Percentiles rank a stretch among this genome's conserved stretches.
Evolutionary conservation across 37 sponge, comb jelly and placozoan species (phyloP).

Genomic region (Aplysina aerophoba): DNA sequence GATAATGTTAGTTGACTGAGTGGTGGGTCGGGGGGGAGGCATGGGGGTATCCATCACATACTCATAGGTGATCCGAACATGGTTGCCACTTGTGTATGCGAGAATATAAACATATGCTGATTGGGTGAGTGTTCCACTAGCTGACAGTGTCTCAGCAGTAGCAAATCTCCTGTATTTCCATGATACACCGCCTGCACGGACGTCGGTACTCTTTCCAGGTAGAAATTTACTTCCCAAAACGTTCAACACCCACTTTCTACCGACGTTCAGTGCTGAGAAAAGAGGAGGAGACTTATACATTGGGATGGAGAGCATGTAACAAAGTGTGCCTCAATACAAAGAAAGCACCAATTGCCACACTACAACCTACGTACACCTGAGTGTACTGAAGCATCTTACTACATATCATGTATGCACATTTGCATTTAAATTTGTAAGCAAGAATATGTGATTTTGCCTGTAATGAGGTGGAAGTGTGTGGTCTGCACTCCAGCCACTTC

Average conservation of each 20-base stretch:
- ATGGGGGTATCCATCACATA: not conserved
- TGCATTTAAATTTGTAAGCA: no score
- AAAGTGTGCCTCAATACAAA: no score
- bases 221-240: not conserved
- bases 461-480: constrained; percentile 33
- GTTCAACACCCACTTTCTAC: not conserved
- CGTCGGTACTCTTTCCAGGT: not conserved
- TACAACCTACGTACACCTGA: no score
- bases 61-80: not conserved
- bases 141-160: constrained; percentile 9
- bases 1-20: no score
- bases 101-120: not conserved
- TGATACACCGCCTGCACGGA: constrained; percentile 5
- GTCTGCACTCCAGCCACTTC: no score
- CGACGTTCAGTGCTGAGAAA: not conserved
- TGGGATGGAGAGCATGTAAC: no score
- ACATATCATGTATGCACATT: no score
- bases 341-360: no score
- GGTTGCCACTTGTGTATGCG: not conserved
- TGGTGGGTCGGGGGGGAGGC: no score
- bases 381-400: no score
- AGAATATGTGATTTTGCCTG: constrained; percentile 10
- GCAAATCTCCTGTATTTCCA: not conserved
- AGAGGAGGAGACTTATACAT: not conserved
- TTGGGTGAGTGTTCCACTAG: not conserved